Conservation (phyloP, 1,140 invertebrate genomes). For the Drosophila tropicalis region DNA sequence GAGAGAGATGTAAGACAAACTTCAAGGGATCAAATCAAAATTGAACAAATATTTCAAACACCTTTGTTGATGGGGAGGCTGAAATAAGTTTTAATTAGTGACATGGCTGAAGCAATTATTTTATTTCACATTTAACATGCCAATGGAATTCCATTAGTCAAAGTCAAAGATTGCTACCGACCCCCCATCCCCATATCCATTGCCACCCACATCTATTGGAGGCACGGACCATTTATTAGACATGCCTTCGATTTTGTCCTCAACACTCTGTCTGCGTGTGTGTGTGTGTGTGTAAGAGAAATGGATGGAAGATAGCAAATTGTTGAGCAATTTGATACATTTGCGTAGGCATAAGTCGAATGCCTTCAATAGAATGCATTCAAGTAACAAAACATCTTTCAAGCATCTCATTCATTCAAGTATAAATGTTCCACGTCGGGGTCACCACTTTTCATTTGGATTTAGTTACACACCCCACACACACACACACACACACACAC, state of each 20-base stretch:
- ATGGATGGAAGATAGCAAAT: conserved; percentile 30
- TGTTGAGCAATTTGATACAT: conserved; percentile 60
- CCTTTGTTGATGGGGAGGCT: neutral
- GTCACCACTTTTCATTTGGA: neutral
- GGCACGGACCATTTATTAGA: conserved; percentile 41
- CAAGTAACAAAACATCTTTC: neutral
- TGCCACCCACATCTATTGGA: too few species aligned
- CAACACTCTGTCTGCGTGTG: conserved; percentile 22
- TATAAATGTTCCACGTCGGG: neutral
- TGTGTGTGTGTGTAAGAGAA: neutral
- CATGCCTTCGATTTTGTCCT: conserved; percentile 36
- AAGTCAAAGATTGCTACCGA: conserved; percentile 54
- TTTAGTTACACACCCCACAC: neutral
- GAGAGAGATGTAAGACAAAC: conserved; percentile 1
- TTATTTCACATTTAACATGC: conserved; percentile 43
- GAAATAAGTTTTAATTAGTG: conserved; percentile 15
- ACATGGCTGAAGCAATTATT: conserved; percentile 53
- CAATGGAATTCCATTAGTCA: conserved; percentile 71
- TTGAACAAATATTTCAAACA: conserved; percentile 5
- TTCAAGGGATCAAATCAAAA: conserved; percentile 11
- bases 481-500: too few species aligned
- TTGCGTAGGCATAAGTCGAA: conserved; percentile 34
- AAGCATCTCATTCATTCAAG: neutral
- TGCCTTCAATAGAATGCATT: conserved; percentile 26
- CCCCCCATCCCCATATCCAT: neutral